phyloP scores from a whole-genome alignment of 2,888 invertebrate species.

The Phymatocera aterrima region DNA sequence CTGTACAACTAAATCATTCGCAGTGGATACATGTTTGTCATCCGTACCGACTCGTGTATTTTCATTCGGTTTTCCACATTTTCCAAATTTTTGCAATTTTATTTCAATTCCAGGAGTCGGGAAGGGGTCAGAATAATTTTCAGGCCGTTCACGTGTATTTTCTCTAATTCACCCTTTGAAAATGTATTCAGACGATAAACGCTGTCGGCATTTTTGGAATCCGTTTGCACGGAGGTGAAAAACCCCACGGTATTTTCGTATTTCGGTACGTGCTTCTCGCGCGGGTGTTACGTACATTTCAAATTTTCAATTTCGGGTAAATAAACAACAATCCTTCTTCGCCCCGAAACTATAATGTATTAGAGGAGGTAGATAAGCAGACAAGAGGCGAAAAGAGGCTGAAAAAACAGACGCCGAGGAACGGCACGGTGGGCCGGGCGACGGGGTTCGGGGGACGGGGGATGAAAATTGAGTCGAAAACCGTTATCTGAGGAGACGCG shows the following conservation, averaged over 20 bases:
- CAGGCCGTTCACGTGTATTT: too few relatives aligned
- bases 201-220: neutral
- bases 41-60: neutral
- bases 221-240: neutral
- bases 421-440: too few relatives aligned
- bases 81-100: neutral
- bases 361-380: neutral
- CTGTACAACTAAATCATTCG: neutral
- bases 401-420: too few relatives aligned
- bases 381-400: neutral
- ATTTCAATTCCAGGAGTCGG: too few relatives aligned
- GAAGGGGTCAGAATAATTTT: too few relatives aligned
- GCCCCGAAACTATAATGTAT: neutral
- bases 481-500: constrained; percentile 14
- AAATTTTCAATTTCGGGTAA: neutral
- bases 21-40: neutral
- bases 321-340: neutral
- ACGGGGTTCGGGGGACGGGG: too few relatives aligned
- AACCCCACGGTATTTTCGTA: neutral
- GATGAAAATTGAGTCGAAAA: constrained; percentile 35
- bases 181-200: neutral
- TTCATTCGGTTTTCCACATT: neutral
- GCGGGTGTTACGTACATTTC: neutral
- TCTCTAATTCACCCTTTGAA: too few relatives aligned
- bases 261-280: too few relatives aligned